These are phyloP conservation scores for Peromyscus polionotus DNA, from an alignment of 2,113 vertebrate species.

Conservation along the genomic window DNA sequence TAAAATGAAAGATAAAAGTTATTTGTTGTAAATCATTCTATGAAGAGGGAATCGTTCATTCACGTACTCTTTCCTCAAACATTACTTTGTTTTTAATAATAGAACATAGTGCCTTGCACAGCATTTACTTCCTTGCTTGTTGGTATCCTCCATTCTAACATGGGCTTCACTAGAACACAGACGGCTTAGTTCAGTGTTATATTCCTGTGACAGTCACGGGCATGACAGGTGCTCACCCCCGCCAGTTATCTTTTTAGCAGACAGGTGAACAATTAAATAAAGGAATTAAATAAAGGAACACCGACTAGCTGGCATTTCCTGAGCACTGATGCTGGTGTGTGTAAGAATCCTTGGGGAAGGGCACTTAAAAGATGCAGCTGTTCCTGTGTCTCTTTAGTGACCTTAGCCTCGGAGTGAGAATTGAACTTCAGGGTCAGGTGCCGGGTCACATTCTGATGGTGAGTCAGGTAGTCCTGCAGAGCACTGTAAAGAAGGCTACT, in stretches of 20 bases:
- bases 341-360: not conserved
- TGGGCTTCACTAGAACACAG: not conserved
- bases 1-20: constrained; percentile 6
- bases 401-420: not conserved
- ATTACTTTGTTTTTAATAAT: constrained; percentile 1
- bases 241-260: not conserved
- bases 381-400: not conserved
- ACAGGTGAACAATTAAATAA: constrained; percentile 2
- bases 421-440: not conserved
- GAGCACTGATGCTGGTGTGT: not conserved
- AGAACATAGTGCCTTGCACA: not conserved
- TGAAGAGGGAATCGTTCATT: not conserved
- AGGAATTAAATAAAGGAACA: not conserved
- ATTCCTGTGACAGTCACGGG: not conserved
- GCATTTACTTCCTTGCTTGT: not conserved
- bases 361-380: not conserved
- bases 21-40: not conserved
- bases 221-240: not conserved
- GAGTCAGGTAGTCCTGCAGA: not conserved
- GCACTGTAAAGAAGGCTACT: not conserved
- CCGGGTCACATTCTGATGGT: not conserved
- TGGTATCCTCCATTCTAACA: not conserved
- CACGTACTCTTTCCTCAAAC: not conserved
- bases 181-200: not conserved
- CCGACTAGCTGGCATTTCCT: not conserved